A percentile compares a stretch with the other conserved stretches of the same genome.
These are phyloP conservation scores for Spondyliosoma cantharus DNA, from an alignment of 2,797 vertebrate species.

Conservation along the genomic window DNA sequence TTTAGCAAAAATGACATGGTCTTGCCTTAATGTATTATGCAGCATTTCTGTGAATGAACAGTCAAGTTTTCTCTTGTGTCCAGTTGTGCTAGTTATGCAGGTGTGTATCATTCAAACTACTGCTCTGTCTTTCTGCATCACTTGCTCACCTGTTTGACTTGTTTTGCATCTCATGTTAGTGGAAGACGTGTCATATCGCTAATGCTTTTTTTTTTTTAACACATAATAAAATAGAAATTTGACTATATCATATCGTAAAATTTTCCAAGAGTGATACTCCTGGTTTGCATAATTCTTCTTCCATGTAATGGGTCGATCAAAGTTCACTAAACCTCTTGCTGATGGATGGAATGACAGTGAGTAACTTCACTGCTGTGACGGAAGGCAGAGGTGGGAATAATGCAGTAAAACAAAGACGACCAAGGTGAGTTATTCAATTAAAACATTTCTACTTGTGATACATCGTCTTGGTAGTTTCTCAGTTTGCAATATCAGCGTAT, in stretches of 20 bases:
- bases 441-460: background rate
- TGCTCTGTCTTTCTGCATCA: background rate
- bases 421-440: background rate
- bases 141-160: background rate
- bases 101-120: background rate
- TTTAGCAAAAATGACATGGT: background rate
- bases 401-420: background rate
- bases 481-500: background rate
- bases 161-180: constrained; percentile 6
- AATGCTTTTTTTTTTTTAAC: background rate
- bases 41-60: background rate
- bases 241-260: background rate
- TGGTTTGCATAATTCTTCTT: constrained; percentile 13
- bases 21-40: background rate
- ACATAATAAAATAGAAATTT: background rate
- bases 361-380: background rate
- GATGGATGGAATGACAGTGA: background rate
- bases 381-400: background rate
- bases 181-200: background rate
- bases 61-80: too few species aligned
- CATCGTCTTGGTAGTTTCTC: background rate
- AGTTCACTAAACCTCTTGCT: background rate
- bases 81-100: background rate
- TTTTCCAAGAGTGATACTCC: background rate
- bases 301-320: background rate